These are phyloP conservation scores for Falco peregrinus DNA, from an alignment of 2,797 vertebrate species.

Conservation along the genomic window DNA sequence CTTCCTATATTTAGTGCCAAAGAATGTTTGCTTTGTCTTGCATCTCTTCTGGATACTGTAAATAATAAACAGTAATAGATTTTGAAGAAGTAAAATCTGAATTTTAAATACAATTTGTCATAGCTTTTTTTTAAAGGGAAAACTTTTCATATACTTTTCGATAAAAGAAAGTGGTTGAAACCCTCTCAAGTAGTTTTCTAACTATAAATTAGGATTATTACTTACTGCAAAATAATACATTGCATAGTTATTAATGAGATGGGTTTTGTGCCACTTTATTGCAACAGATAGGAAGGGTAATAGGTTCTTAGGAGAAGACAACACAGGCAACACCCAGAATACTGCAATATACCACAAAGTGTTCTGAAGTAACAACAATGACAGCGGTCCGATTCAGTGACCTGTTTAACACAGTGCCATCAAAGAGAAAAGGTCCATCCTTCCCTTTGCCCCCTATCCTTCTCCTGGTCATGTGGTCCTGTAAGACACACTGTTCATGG, in stretches of 20 bases:
- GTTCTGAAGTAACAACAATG: neutral
- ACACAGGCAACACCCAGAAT: neutral
- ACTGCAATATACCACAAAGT: neutral
- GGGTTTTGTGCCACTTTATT: neutral
- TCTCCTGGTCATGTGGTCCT: neutral
- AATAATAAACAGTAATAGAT: neutral
- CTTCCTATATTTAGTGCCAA: neutral
- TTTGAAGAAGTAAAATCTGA: neutral
- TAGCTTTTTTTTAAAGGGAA: neutral
- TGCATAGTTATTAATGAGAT: neutral
- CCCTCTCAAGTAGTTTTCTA: neutral
- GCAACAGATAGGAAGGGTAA: neutral
- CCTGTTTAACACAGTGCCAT: neutral
- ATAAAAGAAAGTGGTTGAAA: neutral
- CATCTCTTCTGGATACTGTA: neutral
- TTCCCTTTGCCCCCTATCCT: neutral
- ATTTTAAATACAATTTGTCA: neutral
- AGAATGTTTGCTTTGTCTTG: neutral
- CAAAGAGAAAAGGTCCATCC: neutral
- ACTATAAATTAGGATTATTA: neutral
- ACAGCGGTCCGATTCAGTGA: neutral
- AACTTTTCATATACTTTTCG: neutral
- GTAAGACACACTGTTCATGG: neutral
- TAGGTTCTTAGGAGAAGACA: neutral
- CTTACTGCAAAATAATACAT: neutral